Evolutionary conservation across 1,140 invertebrate species (phyloP), one percentile per base, ranked within the genome.

Genomic region (Trissolcus basalis): DNA sequence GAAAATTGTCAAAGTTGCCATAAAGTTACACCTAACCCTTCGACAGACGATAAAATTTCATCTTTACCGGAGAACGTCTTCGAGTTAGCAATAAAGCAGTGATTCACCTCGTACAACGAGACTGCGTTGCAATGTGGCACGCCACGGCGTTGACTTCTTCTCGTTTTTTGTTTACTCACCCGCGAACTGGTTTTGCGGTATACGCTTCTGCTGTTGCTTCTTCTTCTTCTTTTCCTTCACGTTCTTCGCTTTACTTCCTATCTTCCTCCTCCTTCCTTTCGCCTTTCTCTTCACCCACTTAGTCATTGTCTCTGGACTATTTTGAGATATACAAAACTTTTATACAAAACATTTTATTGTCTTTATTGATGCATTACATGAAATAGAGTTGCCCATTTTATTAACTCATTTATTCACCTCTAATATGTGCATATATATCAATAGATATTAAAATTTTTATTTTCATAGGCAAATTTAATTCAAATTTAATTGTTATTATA

Each of bases 141-240:
- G 74, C 72, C 81, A 81, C 77, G 81, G 76, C 82, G 81, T 86
- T 84, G 82, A 81, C 81, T 83, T 81, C 81, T 85, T 81, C 81
- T 87, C 83, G 84, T 89, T 89, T 89, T 89, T 88, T 89, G 85
- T 88, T 87, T 88, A 87, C 87, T 87, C 86, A 88, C 86, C 83
- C 84, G 84, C 86, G 85, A 88, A 89, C 87, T 87, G 86, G 87
- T 89, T 89, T 89, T 85, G 85, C 86, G 82, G 80, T 88, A 84
- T 85, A 84, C 77, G 73, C 68, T 78, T 74, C 67, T 72, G 43
- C 44, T 75, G 15, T 73, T 78, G 44, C 67, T 58, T 9, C 60
- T 68, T 71, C 76, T 51, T 75, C 72, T 67, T 78, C 80, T 77
- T 78, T 73, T 69, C 83, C 81, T 79, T 81, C 72, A 68, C 80